These are phyloP conservation scores for Hyla sarda DNA, from an alignment of 2,113 vertebrate species.

Conservation along the genomic window DNA sequence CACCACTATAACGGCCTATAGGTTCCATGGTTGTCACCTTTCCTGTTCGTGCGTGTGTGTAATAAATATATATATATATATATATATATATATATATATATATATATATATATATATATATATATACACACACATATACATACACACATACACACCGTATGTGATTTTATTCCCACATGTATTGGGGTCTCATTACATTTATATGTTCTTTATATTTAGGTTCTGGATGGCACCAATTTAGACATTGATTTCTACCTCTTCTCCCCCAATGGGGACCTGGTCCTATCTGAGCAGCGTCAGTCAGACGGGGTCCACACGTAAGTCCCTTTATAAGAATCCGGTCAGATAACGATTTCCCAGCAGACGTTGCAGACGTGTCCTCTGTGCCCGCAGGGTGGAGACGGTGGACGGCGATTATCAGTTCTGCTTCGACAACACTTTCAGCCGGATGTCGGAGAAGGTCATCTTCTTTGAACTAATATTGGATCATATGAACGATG, in stretches of 20 bases:
- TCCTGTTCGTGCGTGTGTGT: too few relatives aligned
- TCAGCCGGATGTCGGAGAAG: constrained; percentile 93
- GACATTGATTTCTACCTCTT: constrained; percentile 91
- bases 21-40: too few relatives aligned
- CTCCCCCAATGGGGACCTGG: constrained; percentile 83
- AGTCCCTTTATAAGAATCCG: constrained; percentile 65
- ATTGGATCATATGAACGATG: constrained; percentile 90
- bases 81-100: too few relatives aligned
- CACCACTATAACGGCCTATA: too few relatives aligned
- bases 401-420: constrained; percentile 95
- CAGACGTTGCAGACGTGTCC: not conserved
- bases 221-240: constrained; percentile 91
- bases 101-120: too few relatives aligned
- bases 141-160: too few relatives aligned
- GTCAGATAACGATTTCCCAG: too few relatives aligned
- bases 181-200: not conserved
- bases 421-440: constrained; percentile 98
- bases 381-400: constrained; percentile 79
- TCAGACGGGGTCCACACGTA: constrained; percentile 97
- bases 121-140: too few relatives aligned
- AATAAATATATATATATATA: too few relatives aligned
- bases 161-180: too few relatives aligned
- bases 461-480: constrained; percentile 98
- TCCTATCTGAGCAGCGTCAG: constrained; percentile 89
- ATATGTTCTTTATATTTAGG: constrained; percentile 70